A percentile compares a stretch with the other conserved stretches of the same genome.
Evolutionary conservation across 2,797 vertebrate genomes (phyloP).

Genomic region (Arrhamphus sclerolepis): DNA sequence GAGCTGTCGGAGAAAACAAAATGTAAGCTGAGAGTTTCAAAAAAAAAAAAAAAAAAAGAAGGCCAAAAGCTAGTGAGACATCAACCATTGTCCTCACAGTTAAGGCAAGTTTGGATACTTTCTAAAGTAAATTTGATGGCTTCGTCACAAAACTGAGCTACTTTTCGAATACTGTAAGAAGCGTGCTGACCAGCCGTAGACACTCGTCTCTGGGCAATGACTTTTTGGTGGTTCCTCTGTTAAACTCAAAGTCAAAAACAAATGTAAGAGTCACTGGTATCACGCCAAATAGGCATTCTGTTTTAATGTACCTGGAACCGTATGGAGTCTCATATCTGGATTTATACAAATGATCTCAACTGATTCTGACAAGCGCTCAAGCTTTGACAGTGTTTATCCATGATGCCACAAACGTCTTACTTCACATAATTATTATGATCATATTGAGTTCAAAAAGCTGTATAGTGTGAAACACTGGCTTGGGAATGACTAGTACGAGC

Average conservation of each 20-base stretch:
- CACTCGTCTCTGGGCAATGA: conserved; percentile 26
- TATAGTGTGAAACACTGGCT: not conserved
- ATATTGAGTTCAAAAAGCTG: conserved; percentile 4
- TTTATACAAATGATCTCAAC: conserved; percentile 7
- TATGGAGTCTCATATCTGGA: conserved; percentile 1
- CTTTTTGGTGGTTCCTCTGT: conserved; percentile 38
- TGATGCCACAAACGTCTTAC: conserved; percentile 15
- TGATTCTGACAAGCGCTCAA: conserved; percentile 19
- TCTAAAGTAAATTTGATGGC: conserved; percentile 22
- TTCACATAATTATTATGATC: conserved; percentile 10
- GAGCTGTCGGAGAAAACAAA: conserved; percentile 43
- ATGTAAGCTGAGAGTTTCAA: conserved; percentile 25
- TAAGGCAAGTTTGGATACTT: conserved; percentile 29
- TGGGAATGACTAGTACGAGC: conserved; percentile 7
- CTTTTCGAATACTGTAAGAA: conserved; percentile 20
- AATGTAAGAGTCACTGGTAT: too few relatives aligned
- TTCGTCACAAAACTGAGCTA: conserved; percentile 11
- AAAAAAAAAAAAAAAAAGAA: conserved; percentile 19
- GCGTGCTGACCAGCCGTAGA: conserved; percentile 27
- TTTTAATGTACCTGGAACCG: conserved; percentile 7
- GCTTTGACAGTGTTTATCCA: conserved; percentile 3
- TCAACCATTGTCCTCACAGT: conserved; percentile 33
- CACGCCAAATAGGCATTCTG: not conserved
- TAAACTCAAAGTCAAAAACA: conserved; percentile 26
- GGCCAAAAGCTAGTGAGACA: conserved; percentile 43